Percentiles rank a stretch among this genome's conserved stretches.
phyloP scores from a whole-genome alignment of 2,797 vertebrate species.

The Australoheros facetus region DNA sequence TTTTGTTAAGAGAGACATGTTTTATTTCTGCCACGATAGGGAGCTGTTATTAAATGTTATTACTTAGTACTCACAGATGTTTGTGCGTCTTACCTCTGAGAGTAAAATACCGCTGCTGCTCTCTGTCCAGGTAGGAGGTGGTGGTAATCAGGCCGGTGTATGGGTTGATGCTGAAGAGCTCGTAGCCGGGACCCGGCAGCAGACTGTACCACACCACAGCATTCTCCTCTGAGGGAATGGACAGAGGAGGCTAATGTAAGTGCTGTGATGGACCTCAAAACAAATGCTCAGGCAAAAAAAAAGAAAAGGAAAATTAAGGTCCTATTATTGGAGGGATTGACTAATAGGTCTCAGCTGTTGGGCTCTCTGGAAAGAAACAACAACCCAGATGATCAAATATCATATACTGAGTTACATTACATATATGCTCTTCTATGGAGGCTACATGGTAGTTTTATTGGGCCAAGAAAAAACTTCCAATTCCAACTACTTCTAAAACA shows the following conservation, averaged over 20 bases:
- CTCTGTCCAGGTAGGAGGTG: slow-evolving; percentile 84
- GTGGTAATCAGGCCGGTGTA: slow-evolving; percentile 87
- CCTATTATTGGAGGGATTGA: too few species aligned
- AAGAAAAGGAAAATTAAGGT: too few species aligned
- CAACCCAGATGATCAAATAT: neutral
- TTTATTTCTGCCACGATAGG: neutral
- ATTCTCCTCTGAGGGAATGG: slow-evolving; percentile 70
- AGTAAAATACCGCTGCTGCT: slow-evolving; percentile 81
- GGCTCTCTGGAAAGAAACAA: neutral
- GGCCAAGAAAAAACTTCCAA: neutral
- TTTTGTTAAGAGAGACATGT: neutral
- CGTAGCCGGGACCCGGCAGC: slow-evolving; percentile 83
- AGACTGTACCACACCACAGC: slow-evolving; percentile 80
- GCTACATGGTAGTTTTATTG: neutral
- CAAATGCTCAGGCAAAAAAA: neutral
- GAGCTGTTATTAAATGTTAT: neutral
- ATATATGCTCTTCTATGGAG: neutral
- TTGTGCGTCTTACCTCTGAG: slow-evolving; percentile 83
- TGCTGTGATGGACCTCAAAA: neutral
- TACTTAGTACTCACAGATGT: neutral
- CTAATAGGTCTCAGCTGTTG: too few species aligned
- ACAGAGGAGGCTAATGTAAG: neutral
- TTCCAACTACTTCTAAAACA: neutral
- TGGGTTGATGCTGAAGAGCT: slow-evolving; percentile 85
- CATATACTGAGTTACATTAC: neutral